These are phyloP conservation scores for Octodonta nipae DNA, from an alignment of 2,888 invertebrate genomes.

Conservation along the genomic window DNA sequence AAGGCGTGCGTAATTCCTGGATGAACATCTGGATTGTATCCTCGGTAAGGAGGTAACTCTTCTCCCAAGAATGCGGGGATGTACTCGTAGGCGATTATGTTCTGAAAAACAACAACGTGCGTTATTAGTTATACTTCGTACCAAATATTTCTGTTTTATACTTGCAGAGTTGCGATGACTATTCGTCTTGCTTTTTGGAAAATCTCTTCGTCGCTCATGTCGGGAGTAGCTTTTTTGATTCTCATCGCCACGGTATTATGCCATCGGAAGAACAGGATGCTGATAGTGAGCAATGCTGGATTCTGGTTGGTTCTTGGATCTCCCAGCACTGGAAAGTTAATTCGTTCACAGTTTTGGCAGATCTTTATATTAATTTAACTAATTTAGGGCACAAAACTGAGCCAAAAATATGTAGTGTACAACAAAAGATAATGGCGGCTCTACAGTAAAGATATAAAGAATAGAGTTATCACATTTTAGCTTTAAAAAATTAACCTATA, in stretches of 20 bases:
- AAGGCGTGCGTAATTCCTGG: slow-evolving; percentile 94
- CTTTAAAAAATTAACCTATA: too few species aligned
- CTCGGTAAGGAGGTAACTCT: slow-evolving; percentile 53
- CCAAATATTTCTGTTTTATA: slow-evolving; percentile 27
- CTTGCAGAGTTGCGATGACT: slow-evolving; percentile 86
- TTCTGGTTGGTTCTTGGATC: slow-evolving; percentile 96
- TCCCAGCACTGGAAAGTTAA: slow-evolving; percentile 75
- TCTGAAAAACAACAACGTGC: slow-evolving; percentile 45
- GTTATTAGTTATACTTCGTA: slow-evolving; percentile 2
- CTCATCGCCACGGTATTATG: slow-evolving; percentile 82
- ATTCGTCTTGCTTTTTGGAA: slow-evolving; percentile 82
- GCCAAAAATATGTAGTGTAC: too few species aligned
- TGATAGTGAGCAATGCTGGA: slow-evolving; percentile 85
- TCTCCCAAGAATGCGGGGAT: slow-evolving; percentile 78
- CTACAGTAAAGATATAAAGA: too few species aligned
- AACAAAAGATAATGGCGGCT: too few species aligned
- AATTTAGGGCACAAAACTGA: too few species aligned
- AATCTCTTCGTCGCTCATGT: slow-evolving; percentile 86
- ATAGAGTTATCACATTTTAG: too few species aligned
- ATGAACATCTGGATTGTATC: slow-evolving; percentile 84
- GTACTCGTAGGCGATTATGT: slow-evolving; percentile 90
- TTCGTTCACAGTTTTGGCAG: too few species aligned
- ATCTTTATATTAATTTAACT: too few species aligned
- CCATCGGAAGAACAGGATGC: slow-evolving; percentile 87
- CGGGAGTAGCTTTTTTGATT: slow-evolving; percentile 64